Percentiles rank a stretch among this genome's conserved stretches.
phyloP scores from a whole-genome alignment of 2,113 vertebrate species.

The Lates calcarifer region DNA sequence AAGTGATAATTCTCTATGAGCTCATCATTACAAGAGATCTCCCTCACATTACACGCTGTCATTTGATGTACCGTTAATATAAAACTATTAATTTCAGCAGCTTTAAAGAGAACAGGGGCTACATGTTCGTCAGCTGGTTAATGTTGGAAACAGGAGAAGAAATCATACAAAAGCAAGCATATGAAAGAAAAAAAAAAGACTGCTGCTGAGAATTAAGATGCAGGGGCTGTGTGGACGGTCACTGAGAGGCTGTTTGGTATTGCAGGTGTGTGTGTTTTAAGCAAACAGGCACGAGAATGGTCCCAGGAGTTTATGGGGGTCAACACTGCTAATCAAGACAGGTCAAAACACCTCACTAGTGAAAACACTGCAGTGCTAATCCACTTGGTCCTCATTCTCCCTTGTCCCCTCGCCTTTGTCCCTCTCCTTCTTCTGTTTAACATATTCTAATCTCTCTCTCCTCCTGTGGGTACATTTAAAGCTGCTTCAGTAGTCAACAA shows the following conservation, averaged over 20 bases:
- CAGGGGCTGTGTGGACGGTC: background rate
- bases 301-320: conserved; percentile 35
- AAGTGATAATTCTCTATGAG: too few relatives aligned
- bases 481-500: background rate
- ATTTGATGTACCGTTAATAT: too few relatives aligned
- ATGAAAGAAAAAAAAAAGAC: background rate
- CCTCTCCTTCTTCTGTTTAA: background rate
- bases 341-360: conserved; percentile 10
- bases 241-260: conserved; percentile 30
- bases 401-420: background rate
- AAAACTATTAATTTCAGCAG: background rate
- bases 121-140: background rate
- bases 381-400: conserved; percentile 19
- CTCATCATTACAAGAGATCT: too few relatives aligned
- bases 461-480: background rate
- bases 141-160: background rate
- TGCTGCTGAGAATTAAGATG: background rate
- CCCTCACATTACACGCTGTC: too few relatives aligned
- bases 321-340: conserved; percentile 43
- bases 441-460: background rate
- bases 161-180: background rate
- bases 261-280: conserved; percentile 19
- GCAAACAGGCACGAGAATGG: conserved; percentile 6
- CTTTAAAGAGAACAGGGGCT: background rate
- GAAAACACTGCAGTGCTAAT: conserved; percentile 34